These are phyloP conservation scores for Heptranchias perlo DNA, from an alignment of 2,113 vertebrate genomes.

Conservation along the genomic window DNA sequence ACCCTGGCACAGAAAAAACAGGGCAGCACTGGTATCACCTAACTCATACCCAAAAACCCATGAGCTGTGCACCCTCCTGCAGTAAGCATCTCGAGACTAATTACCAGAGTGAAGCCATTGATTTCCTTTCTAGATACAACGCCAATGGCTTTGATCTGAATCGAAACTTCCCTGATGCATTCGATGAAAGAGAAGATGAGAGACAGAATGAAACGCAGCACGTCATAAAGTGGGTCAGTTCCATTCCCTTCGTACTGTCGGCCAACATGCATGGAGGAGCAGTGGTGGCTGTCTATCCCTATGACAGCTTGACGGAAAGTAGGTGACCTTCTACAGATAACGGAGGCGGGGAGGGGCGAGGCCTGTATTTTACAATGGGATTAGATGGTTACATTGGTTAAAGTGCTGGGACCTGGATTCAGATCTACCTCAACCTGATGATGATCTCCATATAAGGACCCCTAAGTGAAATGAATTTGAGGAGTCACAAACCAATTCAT, in stretches of 20 bases:
- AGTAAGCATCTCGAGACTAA: neutral
- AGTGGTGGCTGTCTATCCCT: neutral
- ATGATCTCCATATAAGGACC: neutral
- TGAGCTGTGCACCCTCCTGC: neutral
- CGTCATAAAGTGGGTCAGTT: neutral
- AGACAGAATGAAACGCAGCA: neutral
- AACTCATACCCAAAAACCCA: neutral
- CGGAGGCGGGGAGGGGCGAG: neutral
- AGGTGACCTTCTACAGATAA: neutral
- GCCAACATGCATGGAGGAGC: conserved; percentile 14
- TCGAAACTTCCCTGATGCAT: conserved; percentile 30
- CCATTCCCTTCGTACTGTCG: neutral
- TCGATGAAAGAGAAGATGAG: neutral
- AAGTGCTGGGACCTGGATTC: neutral
- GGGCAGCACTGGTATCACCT: neutral
- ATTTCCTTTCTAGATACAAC: neutral
- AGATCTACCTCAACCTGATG: neutral
- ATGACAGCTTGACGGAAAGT: neutral
- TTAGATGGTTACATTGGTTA: neutral
- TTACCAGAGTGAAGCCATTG: too few relatives aligned
- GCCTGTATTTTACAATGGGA: neutral
- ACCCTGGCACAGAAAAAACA: neutral
- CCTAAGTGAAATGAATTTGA: neutral
- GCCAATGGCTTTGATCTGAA: conserved; percentile 5
- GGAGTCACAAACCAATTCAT: neutral